Conservation (phyloP, 2,113 vertebrate species). For the Aegithalos caudatus region DNA sequence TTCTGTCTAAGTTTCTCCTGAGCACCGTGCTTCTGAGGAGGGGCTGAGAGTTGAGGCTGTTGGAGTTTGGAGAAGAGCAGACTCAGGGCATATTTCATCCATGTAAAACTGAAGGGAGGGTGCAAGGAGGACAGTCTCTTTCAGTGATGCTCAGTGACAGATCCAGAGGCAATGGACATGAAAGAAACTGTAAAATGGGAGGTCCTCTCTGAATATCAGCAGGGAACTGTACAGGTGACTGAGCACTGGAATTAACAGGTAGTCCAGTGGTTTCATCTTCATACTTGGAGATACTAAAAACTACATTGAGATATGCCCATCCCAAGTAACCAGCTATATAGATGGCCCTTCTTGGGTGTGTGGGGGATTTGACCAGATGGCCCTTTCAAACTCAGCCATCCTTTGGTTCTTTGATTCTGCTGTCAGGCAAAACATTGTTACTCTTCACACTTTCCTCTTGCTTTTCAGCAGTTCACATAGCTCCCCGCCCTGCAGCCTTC, state of each 20-base stretch:
- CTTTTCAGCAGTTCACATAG: background rate
- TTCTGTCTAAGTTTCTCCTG: background rate
- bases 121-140: background rate
- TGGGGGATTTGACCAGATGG: background rate
- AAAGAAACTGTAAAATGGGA: background rate
- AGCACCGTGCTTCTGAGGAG: accelerated
- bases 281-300: background rate
- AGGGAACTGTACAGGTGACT: background rate
- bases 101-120: background rate
- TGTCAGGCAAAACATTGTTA: background rate
- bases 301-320: background rate
- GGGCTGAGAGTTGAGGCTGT: background rate
- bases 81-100: background rate
- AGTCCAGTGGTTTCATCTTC: background rate
- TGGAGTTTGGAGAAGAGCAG: background rate
- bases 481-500: background rate
- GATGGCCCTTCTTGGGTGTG: background rate
- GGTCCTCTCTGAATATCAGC: background rate
- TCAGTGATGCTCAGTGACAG: background rate
- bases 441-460: background rate
- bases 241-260: background rate
- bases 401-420: background rate
- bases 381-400: background rate
- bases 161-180: background rate
- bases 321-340: background rate